phyloP scores from a whole-genome alignment of 2,113 vertebrate genomes.

The Hemiprocne comata region DNA sequence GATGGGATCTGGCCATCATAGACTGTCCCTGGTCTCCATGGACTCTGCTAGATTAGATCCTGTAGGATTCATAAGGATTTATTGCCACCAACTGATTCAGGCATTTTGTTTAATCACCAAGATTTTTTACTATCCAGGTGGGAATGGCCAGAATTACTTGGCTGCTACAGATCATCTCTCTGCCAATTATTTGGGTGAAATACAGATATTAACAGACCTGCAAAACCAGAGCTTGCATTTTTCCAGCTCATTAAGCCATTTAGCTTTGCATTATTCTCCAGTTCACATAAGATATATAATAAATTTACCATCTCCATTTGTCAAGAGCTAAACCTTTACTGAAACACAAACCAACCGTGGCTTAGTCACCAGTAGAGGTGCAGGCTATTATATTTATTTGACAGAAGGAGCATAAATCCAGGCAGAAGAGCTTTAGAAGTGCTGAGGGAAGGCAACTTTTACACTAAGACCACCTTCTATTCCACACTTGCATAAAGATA shows the following conservation, averaged over 20 bases:
- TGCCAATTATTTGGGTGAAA: constrained; percentile 29
- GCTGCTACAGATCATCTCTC: neutral
- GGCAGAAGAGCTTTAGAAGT: neutral
- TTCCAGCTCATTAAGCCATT: constrained; percentile 17
- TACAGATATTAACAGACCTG: neutral
- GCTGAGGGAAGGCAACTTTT: neutral
- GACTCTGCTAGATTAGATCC: neutral
- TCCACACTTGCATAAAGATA: neutral
- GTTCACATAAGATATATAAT: neutral
- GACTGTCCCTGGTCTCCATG: neutral
- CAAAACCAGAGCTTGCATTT: constrained; percentile 6
- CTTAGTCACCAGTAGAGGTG: neutral
- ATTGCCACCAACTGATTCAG: neutral
- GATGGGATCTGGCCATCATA: neutral
- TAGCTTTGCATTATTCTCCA: neutral
- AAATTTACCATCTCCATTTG: neutral
- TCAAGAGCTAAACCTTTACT: neutral
- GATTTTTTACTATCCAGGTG: neutral
- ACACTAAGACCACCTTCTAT: neutral
- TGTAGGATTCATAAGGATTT: neutral
- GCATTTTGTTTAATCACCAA: neutral
- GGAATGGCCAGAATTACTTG: constrained; percentile 33
- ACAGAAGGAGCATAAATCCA: neutral
- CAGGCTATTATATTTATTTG: neutral
- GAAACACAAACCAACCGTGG: neutral